Evolutionary conservation across 2,888 invertebrate genomes (phyloP).

Genomic region (Ypsolopha sequella): DNA sequence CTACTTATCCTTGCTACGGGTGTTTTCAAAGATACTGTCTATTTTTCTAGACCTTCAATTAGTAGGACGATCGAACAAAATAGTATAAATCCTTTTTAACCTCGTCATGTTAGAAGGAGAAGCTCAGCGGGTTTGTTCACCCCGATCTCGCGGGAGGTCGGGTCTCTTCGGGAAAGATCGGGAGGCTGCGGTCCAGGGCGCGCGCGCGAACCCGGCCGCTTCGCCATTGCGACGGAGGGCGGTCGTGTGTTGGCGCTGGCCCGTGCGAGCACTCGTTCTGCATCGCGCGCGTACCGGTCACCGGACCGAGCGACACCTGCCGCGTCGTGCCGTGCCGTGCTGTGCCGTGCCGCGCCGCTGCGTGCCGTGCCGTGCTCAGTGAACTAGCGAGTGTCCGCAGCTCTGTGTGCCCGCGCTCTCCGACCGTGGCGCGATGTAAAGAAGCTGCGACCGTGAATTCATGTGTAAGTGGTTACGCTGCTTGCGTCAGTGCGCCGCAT

Average conservation of each 20-base stretch:
- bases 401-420: conserved; percentile 71
- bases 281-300: conserved; percentile 10
- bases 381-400: conserved; percentile 67
- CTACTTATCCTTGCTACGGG: background rate
- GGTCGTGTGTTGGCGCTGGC: conserved; percentile 65
- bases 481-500: conserved; percentile 40
- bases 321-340: conserved; percentile 9
- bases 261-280: conserved; percentile 51
- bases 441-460: conserved; percentile 57
- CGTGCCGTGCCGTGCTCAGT: conserved; percentile 54
- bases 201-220: conserved; percentile 68
- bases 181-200: conserved; percentile 61
- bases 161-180: conserved; percentile 46
- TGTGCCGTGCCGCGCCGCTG: conserved; percentile 18
- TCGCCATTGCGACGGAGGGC: conserved; percentile 68
- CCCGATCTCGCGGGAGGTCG: conserved; percentile 52
- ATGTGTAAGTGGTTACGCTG: conserved; percentile 66
- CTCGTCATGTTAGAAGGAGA: conserved; percentile 65
- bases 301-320: conserved; percentile 20
- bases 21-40: no score
- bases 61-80: conserved; percentile 49
- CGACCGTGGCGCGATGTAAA: conserved; percentile 73
- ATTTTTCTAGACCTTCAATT: conserved; percentile 1
- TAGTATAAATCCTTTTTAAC: conserved; percentile 66
- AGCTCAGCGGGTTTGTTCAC: conserved; percentile 65